Evolutionary conservation across 2,113 vertebrate species (phyloP), one percentile per base, ranked within the genome.

Genomic region (Sula dactylatra): DNA sequence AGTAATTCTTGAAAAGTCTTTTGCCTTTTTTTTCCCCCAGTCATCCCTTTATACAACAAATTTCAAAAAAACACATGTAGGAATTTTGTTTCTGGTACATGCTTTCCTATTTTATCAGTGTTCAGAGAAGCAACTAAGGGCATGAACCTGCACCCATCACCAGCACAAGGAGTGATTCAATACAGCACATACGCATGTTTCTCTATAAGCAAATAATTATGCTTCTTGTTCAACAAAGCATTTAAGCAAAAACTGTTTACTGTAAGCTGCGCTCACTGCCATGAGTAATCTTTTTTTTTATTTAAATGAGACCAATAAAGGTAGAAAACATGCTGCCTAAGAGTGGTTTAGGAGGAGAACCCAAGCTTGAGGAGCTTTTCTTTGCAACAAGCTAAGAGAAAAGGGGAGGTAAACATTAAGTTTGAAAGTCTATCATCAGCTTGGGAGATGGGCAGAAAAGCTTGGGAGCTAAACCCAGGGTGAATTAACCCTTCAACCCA

Each of bases 171-270:
- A 78, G 14, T 59, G 56, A 86, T 67, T 90, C 88, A 93, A 21
- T 5, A 71, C 18, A 93, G 59, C 79, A 81, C 10, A 15, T 31
- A 36, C 7, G 11, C 34, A 25, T 72, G 34, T 84, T 89, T 64
- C 76, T 88, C 47, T 69, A 26, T 78, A 72, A 91, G 77, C 56
- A 87, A 91, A 84, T 82, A 87, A 86, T 89, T 82, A 86, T 3
- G 4, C 34, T 87, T 88, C 86, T 81, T 82, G 56, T 72, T 91
- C 92, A 94, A 88, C 72, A 94, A 94, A 86, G 90, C 72, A 90
- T 81, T 91, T 59, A 86, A 82, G 56, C 52, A 95, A 91, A 96
- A 92, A 47, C 77, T 85, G 52, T 94, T 92, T 84, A 82, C 65
- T 69, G 32, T 89, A 86, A 82, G 13, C 61, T 65, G 22, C 82